Base-by-base conservation (phyloP, 2,888 invertebrate genomes). In the Amphipoea oculea region DNA sequence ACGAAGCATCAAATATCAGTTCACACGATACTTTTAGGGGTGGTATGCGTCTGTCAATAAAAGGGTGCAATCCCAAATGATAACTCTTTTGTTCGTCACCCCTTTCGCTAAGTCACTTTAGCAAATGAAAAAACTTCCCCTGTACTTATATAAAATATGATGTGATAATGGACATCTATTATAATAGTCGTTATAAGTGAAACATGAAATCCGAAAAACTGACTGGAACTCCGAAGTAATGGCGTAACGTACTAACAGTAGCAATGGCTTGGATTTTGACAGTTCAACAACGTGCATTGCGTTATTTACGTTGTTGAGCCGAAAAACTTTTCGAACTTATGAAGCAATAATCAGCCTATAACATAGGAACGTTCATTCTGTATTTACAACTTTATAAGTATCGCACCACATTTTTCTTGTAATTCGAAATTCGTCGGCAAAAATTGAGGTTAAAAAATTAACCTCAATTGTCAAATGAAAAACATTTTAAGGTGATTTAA, bases 21-120 rank as follows among this genome's bases (percentile, higher is more conserved):
- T 92, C 92, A 86, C 91, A 92, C 91, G 89, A 78, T 82, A 86
- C 88, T 87, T 76, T 72, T 77, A 82, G 79, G 82, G 85, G 76
- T 71, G 78, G 75, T 81, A 48, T 63, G 67, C 48, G 78, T 72
- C 77, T 78, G 68, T 89, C 88, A 91, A 89, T 90, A 88, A 91
- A 92, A 90, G 93, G 93, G 89, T 89, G 90, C 87, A 86, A 86
- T 85, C 82, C 87, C 76, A 86, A 84, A 86, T 86, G 85, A 89
- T 85, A 88, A 83, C 89, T 88, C 92, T 91, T 92, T 93, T 93
- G 91, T 91, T 48, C 36, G 63, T 78, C 88, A 92, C 90, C 93
- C 94, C 92, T 92, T 92, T 92, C 78, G 86, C 89, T 60, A 84
- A 89, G 92, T 93, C 93, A 93, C 88, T 85, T 87, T 81, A 72